Evolutionary conservation across 2,113 vertebrate species (phyloP), one percentile per base, ranked within the genome.

Genomic region (Lophius piscatorius): DNA sequence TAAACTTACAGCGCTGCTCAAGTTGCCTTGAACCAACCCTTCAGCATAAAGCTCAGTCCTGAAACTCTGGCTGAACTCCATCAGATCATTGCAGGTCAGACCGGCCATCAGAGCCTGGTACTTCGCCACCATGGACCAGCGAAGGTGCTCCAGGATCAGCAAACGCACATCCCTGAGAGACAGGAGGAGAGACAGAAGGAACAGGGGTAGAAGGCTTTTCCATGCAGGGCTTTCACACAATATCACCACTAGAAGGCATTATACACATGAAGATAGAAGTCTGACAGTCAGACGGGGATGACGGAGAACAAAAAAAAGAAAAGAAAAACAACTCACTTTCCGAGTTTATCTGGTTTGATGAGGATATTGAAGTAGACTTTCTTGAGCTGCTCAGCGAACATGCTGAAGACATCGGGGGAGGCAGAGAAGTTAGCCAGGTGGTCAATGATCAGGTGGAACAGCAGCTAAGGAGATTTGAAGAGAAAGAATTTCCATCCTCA

Each of bases 311-410:
- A 11, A 9, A 16, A 5, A 14, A 17, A 7, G 31, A 17, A 63
- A 5, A 20, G 1, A 24, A 11, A 55, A 42, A 59, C 31, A 23
- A 95, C 96, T 82, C 84, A 99, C 97, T 97, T 98, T 87, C 94
- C 86, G 75, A 99, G 91, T 24, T 94, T 96, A 74, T 96, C 94
- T 0, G 96, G 95, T 62, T 95, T 98, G 76, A 98, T 98, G 72
- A 99, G 95, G 84, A 96, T 92, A 87, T 98, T 98, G 85, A 94
- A 98, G 83, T 98, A 99, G 0, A 94, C 94, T 80, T 98, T 99
- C 86, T 99, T 99, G 69, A 99, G 85, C 82, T 98, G 96, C 76
- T 98, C 96, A 0, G 85, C 83, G 56, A 97, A 98, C 97, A 99
- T 99, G 68, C 89, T 90, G 84, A 97, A 98, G 63, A 98, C 97